Evolutionary conservation across 2,113 vertebrate genomes (phyloP).

Genomic region (Guaruba guarouba): DNA sequence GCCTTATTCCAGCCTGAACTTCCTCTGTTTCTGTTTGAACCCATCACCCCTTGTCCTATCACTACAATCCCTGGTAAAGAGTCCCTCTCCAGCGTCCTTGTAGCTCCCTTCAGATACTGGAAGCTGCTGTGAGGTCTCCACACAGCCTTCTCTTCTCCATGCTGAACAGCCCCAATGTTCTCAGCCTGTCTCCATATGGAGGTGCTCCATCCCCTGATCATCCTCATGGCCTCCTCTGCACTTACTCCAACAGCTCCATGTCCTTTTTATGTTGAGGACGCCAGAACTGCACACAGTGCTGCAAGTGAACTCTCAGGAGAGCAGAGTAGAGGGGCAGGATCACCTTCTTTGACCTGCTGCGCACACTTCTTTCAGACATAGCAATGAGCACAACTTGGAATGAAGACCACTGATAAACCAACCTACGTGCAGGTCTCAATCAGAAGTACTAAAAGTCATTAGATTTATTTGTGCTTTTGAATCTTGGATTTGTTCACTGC

Average conservation of each 20-base stretch:
- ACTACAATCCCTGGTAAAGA: not conserved
- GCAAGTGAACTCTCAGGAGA: not conserved
- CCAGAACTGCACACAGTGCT: not conserved
- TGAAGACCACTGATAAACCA: not conserved
- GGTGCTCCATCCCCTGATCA: not conserved
- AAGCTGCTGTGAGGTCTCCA: not conserved
- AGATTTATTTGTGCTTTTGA: not conserved
- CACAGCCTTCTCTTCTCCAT: not conserved
- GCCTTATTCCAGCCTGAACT: not conserved
- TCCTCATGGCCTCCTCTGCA: not conserved
- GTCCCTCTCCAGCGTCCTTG: not conserved
- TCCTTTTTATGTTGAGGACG: not conserved
- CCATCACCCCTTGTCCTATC: not conserved
- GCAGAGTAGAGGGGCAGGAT: not conserved
- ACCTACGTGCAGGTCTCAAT: not conserved
- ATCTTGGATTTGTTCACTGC: not conserved
- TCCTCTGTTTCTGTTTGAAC: not conserved
- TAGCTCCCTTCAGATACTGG: not conserved
- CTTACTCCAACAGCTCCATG: not conserved
- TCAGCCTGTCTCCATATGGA: not conserved
- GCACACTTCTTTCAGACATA: not conserved
- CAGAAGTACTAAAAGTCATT: not conserved
- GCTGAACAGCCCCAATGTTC: not conserved
- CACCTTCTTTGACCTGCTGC: not conserved
- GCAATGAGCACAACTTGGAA: not conserved